phyloP scores from a whole-genome alignment of 2,888 invertebrate genomes.

The Eupithecia insigniata region DNA sequence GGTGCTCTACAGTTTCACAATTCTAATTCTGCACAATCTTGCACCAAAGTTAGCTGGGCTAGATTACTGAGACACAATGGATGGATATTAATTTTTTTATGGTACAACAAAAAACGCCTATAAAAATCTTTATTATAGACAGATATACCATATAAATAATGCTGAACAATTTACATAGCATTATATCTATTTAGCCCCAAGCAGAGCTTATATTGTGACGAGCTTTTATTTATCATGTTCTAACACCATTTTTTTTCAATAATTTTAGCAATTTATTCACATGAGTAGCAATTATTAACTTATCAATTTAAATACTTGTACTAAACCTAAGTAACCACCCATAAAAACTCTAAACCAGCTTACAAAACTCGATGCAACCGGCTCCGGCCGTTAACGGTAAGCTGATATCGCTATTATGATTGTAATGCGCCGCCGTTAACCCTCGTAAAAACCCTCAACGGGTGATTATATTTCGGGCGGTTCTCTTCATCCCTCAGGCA shows the following conservation, averaged over 20 bases:
- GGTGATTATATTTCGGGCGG: constrained; percentile 62
- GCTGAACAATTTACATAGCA: too few species aligned
- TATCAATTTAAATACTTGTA: not conserved
- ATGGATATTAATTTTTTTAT: too few species aligned
- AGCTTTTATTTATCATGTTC: too few species aligned
- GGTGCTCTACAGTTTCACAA: not conserved
- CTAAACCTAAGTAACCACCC: not conserved
- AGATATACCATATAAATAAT: too few species aligned
- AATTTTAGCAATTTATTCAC: not conserved
- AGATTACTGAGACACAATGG: not conserved
- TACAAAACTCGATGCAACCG: constrained; percentile 41
- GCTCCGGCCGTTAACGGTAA: constrained; percentile 79
- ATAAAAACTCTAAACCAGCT: constrained; percentile 2
- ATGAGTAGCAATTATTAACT: not conserved
- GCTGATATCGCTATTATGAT: constrained; percentile 79
- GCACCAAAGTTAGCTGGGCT: not conserved
- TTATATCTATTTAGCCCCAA: too few species aligned
- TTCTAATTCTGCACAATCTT: not conserved
- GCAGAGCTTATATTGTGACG: too few species aligned
- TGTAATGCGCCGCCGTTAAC: constrained; percentile 79
- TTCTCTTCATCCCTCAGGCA: constrained; percentile 44
- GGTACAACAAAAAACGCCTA: too few species aligned
- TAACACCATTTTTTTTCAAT: too few species aligned
- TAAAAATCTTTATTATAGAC: too few species aligned
- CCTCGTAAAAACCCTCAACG: constrained; percentile 38